Conservation (phyloP, 2,797 vertebrate species). For the Anabas testudineus region DNA sequence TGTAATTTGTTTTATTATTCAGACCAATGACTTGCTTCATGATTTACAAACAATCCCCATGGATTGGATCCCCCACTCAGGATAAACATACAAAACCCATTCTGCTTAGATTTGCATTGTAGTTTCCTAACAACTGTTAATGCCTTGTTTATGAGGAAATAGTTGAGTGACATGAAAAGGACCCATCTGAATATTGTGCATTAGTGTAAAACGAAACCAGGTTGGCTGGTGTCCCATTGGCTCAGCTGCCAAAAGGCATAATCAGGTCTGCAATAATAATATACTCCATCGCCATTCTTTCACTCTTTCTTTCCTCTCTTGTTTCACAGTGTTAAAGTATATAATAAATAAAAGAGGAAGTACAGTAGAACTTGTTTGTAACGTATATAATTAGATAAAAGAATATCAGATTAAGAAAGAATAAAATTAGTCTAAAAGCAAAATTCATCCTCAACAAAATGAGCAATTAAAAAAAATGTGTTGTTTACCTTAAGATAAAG, state of each 20-base stretch:
- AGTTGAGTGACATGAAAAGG: neutral
- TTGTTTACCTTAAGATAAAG: neutral
- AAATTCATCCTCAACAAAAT: neutral
- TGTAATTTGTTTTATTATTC: neutral
- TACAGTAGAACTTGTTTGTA: neutral
- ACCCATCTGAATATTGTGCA: neutral
- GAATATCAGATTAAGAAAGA: too few species aligned
- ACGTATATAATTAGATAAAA: neutral
- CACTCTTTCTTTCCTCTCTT: neutral
- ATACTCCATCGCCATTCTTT: neutral
- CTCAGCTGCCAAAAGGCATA: constrained; percentile 1
- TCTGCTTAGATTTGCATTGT: neutral
- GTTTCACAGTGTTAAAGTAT: neutral
- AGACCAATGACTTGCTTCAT: neutral
- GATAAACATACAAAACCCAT: neutral
- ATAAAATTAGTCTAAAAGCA: neutral
- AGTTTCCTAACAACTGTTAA: constrained; percentile 1
- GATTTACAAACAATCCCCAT: too few species aligned
- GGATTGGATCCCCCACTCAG: too few species aligned
- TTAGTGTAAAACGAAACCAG: constrained; percentile 6
- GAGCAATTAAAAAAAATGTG: neutral
- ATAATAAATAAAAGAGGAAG: neutral
- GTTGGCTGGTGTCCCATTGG: constrained; percentile 2
- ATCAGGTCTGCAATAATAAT: neutral
- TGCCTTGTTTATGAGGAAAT: constrained; percentile 12